A percentile compares a stretch with the other conserved stretches of the same genome.
Evolutionary conservation across 2,797 vertebrate species (phyloP).

Genomic region (Lepidocolaptes lacrymiger): DNA sequence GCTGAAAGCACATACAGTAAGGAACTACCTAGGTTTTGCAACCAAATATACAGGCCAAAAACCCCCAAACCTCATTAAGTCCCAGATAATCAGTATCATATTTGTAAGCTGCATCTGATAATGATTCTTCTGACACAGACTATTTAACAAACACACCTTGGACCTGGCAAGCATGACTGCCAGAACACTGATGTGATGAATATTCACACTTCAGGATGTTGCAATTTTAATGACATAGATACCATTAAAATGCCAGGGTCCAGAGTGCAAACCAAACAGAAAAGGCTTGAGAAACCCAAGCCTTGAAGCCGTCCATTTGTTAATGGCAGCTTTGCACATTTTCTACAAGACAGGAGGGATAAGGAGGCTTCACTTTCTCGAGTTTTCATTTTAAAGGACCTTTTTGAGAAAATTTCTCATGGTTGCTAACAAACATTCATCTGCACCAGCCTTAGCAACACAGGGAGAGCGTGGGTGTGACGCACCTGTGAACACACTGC

Average conservation of each 20-base stretch:
- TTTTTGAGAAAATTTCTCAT: background rate
- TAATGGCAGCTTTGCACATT: background rate
- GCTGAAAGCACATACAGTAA: background rate
- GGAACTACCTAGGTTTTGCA: background rate
- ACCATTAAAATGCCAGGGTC: background rate
- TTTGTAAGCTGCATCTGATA: background rate
- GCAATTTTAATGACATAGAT: background rate
- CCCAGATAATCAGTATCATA: background rate
- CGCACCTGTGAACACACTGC: background rate
- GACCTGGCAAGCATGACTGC: background rate
- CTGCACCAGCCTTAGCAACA: background rate
- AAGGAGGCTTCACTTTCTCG: background rate
- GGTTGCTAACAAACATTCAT: conserved; percentile 5
- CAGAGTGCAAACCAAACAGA: background rate
- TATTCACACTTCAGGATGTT: background rate
- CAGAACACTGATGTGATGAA: background rate
- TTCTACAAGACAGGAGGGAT: background rate
- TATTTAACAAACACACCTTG: conserved; percentile 19
- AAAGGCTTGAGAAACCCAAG: background rate
- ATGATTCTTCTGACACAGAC: background rate
- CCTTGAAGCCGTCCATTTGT: background rate
- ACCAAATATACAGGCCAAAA: background rate
- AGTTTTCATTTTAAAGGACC: background rate
- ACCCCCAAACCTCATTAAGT: background rate
- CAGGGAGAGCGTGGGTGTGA: background rate